A percentile compares a stretch with the other conserved stretches of the same genome.
Evolutionary conservation across 2,888 invertebrate genomes (phyloP).

Genomic region (Callyntrura guangdongensis): DNA sequence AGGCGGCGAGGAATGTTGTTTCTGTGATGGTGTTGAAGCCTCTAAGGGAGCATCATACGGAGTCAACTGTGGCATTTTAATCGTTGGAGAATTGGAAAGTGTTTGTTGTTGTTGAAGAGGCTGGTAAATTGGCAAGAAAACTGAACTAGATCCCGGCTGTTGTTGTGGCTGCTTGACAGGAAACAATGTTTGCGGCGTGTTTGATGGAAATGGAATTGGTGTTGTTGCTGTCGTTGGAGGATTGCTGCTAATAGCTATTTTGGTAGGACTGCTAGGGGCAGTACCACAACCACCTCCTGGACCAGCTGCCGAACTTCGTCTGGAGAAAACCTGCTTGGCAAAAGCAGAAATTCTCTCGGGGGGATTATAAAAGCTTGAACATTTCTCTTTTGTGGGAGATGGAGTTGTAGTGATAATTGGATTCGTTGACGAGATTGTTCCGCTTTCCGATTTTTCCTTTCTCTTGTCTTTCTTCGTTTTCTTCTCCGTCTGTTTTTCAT

Average conservation of each 20-base stretch:
- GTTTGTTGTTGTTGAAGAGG: not conserved
- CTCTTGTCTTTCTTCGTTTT: constrained; percentile 38
- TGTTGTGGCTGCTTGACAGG: not conserved
- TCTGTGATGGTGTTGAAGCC: constrained; percentile 5
- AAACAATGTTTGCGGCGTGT: not conserved
- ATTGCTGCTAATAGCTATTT: constrained; percentile 11
- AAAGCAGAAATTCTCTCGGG: constrained; percentile 74
- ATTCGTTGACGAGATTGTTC: constrained; percentile 31
- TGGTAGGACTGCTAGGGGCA: constrained; percentile 38
- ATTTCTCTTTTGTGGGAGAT: constrained; percentile 17
- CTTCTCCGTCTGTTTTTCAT: constrained; percentile 27
- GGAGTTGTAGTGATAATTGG: constrained; percentile 35
- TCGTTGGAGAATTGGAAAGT: constrained; percentile 40
- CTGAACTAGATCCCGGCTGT: not conserved
- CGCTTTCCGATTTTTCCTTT: constrained; percentile 26
- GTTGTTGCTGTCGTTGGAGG: not conserved
- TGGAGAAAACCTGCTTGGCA: constrained; percentile 73
- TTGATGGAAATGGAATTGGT: not conserved
- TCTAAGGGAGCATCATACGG: constrained; percentile 49
- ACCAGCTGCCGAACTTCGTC: constrained; percentile 55
- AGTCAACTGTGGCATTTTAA: constrained; percentile 68
- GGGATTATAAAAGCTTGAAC: constrained; percentile 56
- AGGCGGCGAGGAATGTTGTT: constrained; percentile 7
- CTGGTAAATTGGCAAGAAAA: constrained; percentile 36
- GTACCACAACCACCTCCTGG: not conserved